Base-by-base conservation (phyloP, 2,797 vertebrate species). In the Parauchenoglanis ngamensis region DNA sequence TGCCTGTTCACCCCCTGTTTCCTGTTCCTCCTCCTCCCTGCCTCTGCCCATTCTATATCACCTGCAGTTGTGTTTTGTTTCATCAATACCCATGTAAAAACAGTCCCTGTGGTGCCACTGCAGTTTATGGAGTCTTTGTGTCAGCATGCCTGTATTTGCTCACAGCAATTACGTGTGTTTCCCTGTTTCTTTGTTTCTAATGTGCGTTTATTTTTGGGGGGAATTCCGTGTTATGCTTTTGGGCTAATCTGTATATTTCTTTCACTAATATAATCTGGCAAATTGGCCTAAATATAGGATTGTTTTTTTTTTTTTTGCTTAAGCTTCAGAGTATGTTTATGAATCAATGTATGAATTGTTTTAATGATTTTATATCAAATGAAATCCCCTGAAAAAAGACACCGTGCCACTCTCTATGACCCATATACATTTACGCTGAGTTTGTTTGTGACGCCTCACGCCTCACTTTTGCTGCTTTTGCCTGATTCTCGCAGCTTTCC, bases 101-200 rank as follows among this genome's bases (percentile, higher is more conserved):
- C 23, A 83, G 63, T 68, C 81, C 63, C 65, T 52, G 63, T 68
- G 81, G 46, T 35, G 81, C 81, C 63, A 13, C 23, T 67, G 63
- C 63, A 68, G 21, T 83, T 52, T 83, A 63, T 28, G 4, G 57
- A 81, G 79, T 81, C 79, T 35, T 65, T 25, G 40, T 31, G 46
- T 83, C 46, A 83, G 81, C 81, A 35, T 54, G 81, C 28, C n/a
- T 68, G 63, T 52, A 46, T 83, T 83, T 31, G 44, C 63, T 83
- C 46, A 54, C 28, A 56, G 81, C 35, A 54, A 68, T 83, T 15
- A 70, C 46, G 19, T 25, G 81, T 49, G 59, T 7, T 68, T 68
- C 10, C 68, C n/a, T 12, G 61, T 83, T 67, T 83, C 46, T 17
- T 67, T 52, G 12, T 54, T 65, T 31, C 81, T 68, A 54, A 54